Conservation (phyloP, 2,113 vertebrate genomes). For the Hippocampus guttulatus region DNA sequence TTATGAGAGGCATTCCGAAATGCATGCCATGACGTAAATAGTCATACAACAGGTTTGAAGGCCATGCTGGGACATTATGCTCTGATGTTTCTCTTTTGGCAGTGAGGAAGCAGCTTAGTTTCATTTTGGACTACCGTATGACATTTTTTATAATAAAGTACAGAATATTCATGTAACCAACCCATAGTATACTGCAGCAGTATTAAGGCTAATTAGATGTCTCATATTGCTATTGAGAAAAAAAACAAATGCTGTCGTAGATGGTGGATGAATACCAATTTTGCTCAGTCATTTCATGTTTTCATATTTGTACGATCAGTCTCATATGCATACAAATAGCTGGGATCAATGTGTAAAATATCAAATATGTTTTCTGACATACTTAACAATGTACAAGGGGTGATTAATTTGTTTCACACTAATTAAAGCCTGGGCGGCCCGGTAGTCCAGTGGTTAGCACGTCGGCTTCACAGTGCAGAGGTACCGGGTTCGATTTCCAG, state of each 20-base stretch:
- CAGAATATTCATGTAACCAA: no score
- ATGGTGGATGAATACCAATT: not conserved
- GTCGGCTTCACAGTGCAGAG: no score
- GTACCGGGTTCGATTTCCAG: no score
- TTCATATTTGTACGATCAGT: not conserved
- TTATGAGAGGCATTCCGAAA: constrained; percentile 12
- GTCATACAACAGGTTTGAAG: constrained; percentile 50
- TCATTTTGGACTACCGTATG: no score
- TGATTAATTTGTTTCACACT: not conserved
- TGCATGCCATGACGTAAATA: not conserved
- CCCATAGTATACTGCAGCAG: not conserved
- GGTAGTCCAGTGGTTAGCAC: no score
- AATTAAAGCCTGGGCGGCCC: not conserved
- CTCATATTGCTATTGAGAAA: not conserved
- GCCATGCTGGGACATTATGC: not conserved
- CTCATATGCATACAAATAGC: not conserved
- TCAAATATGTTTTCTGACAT: not conserved
- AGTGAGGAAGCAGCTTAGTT: not conserved
- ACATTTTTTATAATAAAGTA: no score
- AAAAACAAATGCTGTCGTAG: no score
- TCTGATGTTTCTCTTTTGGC: not conserved
- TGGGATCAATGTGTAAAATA: not conserved
- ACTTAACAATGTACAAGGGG: not conserved
- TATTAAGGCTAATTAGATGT: not conserved
- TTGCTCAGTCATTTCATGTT: not conserved